Base-by-base conservation (phyloP, 1,140 invertebrate species). In the Heliconius nattereri region DNA sequence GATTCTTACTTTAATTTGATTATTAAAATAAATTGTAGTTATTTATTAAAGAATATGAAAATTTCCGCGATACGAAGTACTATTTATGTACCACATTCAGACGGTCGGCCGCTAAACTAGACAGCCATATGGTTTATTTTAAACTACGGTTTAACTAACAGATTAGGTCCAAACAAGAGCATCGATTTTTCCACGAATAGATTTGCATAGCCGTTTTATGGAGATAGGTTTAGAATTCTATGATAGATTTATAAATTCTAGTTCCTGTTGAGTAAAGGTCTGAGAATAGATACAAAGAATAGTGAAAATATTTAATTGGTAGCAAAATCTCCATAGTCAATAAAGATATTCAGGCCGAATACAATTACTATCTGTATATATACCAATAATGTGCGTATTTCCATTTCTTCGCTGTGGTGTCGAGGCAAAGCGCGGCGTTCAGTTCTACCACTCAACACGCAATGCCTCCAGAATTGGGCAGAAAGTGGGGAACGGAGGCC, bases 121-220 rank as follows among this genome's bases (percentile, higher is more conserved):
- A 70, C 76, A 75, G 83, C 76, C 83, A 84, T 84, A 80, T 80
- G 83, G 83, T 82, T 84, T 81, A 83, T 83, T 83, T 83, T 79
- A 83, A 76, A 76, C 79, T 37, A 19, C 79, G 72, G 45, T 81
- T 54, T 71, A 76, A 57, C 80, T 71, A 76, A 57, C 80, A 66
- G 71, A 78, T 81, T 81, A 78, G 57, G 72, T 78, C 78, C 71
- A 77, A 78, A 35, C 45, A 75, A 29, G 40, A 78, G 73, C 80
- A 83, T 83, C 66, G 82, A 83, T 78, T 80, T 71, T 54, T 66
- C 78, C 70, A 32, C 71, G 49, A 83, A 83, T 83, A 83, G 71
- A 79, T 81, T 81, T 71, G 80, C 80, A 81, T 66, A 29, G 23
- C 60, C 19, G 13, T 66, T 26, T 66, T 26, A n/a, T 29, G 26